A percentile compares a stretch with the other conserved stretches of the same genome.
phyloP scores from a whole-genome alignment of 2,888 invertebrate species.

The Vannuccia rotundouncinata region DNA sequence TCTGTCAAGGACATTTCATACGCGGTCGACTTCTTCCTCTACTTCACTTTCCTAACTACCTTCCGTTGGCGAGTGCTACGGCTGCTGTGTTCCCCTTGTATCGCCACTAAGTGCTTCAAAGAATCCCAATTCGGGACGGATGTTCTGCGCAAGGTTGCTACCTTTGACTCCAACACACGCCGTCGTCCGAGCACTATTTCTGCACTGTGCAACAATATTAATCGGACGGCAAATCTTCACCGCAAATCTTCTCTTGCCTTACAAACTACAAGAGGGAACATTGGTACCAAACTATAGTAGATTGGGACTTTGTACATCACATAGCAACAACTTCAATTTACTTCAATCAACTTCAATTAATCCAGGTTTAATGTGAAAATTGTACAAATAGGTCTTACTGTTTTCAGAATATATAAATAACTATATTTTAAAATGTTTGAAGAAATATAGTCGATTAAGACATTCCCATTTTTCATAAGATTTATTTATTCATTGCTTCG shows the following conservation, averaged over 20 bases:
- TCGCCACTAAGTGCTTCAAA: not conserved
- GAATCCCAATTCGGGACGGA: not conserved
- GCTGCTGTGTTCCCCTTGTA: conserved; percentile 29
- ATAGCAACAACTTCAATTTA: too few relatives aligned
- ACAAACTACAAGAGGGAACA: too few relatives aligned
- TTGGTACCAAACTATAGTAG: too few relatives aligned
- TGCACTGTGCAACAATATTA: not conserved
- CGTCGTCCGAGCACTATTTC: not conserved
- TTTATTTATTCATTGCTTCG: too few relatives aligned
- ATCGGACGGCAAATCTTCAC: not conserved
- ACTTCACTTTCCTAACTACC: conserved; percentile 35
- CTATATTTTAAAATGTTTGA: too few relatives aligned
- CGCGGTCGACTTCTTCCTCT: conserved; percentile 37
- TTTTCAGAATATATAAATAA: too few relatives aligned
- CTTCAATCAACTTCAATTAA: too few relatives aligned
- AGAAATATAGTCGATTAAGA: too few relatives aligned
- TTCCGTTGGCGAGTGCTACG: conserved; percentile 38
- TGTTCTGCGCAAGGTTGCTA: not conserved
- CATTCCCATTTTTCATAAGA: too few relatives aligned
- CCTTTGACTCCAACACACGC: not conserved
- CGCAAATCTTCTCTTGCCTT: not conserved
- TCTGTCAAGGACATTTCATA: conserved; percentile 39
- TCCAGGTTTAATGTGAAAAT: too few relatives aligned
- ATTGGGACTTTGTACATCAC: too few relatives aligned
- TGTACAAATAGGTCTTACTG: too few relatives aligned